A percentile compares a stretch with the other conserved stretches of the same genome.
Conservation (phyloP, 2,888 invertebrate species). For the Sminthurinus aureus region DNA sequence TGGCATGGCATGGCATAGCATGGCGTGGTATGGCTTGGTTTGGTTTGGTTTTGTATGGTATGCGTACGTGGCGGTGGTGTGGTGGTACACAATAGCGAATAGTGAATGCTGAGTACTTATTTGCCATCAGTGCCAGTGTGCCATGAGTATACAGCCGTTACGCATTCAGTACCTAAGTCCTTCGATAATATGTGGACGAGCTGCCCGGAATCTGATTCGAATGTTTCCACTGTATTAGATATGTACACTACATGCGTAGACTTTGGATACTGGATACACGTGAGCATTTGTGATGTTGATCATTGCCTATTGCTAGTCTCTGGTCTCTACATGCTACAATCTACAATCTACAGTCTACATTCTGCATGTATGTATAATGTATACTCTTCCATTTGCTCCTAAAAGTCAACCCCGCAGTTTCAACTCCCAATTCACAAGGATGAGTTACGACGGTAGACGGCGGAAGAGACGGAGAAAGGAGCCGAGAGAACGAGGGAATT, state of each 20-base stretch:
- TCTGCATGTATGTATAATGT: too few species aligned
- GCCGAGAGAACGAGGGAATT: not conserved
- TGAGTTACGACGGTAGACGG: constrained; percentile 23
- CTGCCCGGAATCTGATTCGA: too few species aligned
- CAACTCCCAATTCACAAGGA: constrained; percentile 39
- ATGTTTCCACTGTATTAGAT: too few species aligned
- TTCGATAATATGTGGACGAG: too few species aligned
- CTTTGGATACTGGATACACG: not conserved
- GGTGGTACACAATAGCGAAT: too few species aligned
- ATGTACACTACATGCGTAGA: not conserved
- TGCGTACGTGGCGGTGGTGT: too few species aligned
- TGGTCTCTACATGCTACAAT: too few species aligned
- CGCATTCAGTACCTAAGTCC: too few species aligned
- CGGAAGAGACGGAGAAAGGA: not conserved
- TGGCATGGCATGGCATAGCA: not conserved
- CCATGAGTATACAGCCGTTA: too few species aligned
- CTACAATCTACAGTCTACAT: too few species aligned
- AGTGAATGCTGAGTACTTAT: not conserved
- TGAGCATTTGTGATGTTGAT: not conserved
- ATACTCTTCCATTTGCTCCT: too few species aligned
- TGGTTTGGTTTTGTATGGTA: not conserved
- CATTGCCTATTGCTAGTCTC: not conserved
- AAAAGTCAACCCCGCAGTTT: constrained; percentile 12
- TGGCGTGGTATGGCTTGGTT: not conserved
- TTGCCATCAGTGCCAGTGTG: not conserved